Evolutionary conservation across 2,888 invertebrate species (phyloP).

Genomic region (Drosophila ochracea): DNA sequence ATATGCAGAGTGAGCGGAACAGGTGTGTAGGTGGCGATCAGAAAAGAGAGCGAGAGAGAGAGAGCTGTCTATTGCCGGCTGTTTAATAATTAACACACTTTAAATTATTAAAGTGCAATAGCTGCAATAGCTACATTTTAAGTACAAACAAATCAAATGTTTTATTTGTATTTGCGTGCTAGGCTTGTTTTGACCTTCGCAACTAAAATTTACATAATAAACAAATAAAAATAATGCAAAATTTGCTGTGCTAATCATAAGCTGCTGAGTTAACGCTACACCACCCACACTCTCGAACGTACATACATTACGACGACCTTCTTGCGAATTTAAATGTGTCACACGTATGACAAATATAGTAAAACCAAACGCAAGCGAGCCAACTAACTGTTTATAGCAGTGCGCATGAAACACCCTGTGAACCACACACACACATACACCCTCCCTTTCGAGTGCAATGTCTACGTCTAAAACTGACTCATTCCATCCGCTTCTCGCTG

Average conservation of each 20-base stretch:
- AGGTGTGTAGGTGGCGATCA: not conserved
- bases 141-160: not conserved
- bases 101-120: slow-evolving; percentile 5
- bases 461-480: slow-evolving; percentile 37
- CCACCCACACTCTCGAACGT: slow-evolving; percentile 3
- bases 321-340: slow-evolving; percentile 53
- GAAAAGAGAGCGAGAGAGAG: not conserved
- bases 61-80: not conserved
- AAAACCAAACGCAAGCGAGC: slow-evolving; percentile 6
- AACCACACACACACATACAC: not conserved
- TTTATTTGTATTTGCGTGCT: not conserved
- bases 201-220: slow-evolving; percentile 46
- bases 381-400: slow-evolving; percentile 29
- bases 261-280: slow-evolving; percentile 17
- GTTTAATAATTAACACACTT: slow-evolving; percentile 23
- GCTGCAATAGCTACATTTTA: slow-evolving; percentile 17
- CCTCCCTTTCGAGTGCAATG: not conserved
- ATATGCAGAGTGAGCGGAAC: not conserved
- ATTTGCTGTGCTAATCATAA: slow-evolving; percentile 41
- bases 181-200: slow-evolving; percentile 28
- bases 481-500: slow-evolving; percentile 10
- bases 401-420: slow-evolving; percentile 39
- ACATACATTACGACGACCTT: slow-evolving; percentile 38
- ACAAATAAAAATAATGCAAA: slow-evolving; percentile 43
- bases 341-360: slow-evolving; percentile 39